These are phyloP conservation scores for Todus mexicanus DNA, from an alignment of 2,797 vertebrate species.

Conservation along the genomic window DNA sequence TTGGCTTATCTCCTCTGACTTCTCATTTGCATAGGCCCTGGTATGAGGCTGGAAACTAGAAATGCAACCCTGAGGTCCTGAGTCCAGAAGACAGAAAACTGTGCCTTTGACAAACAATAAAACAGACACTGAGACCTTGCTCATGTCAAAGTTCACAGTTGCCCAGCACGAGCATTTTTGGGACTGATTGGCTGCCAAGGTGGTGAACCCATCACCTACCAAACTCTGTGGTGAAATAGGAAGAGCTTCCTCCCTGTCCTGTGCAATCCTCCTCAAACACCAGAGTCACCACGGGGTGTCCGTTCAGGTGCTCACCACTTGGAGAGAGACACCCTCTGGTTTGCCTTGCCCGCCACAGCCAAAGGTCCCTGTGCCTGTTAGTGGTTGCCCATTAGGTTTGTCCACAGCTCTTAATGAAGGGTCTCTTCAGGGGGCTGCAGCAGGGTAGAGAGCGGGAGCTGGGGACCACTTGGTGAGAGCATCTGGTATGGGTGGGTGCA, in stretches of 20 bases:
- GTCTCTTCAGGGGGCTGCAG: background rate
- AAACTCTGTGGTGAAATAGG: background rate
- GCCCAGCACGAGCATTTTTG: background rate
- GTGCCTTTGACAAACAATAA: background rate
- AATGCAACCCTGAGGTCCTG: background rate
- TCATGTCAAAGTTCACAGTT: rapidly evolving
- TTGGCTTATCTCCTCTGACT: background rate
- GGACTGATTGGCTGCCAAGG: background rate
- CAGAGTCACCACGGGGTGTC: rapidly evolving
- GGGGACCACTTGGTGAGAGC: background rate
- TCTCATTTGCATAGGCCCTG: background rate
- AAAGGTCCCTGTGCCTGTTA: background rate
- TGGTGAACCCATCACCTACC: background rate
- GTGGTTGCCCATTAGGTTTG: background rate
- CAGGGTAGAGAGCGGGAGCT: background rate
- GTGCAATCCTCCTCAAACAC: background rate
- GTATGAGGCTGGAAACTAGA: background rate
- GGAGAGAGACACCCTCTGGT: background rate
- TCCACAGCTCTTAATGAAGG: background rate
- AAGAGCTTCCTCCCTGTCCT: background rate
- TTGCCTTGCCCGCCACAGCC: background rate
- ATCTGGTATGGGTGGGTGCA: background rate
- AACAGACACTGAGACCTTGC: rapidly evolving
- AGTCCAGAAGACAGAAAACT: background rate
- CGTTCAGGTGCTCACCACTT: background rate